Evolutionary conservation across 2,797 vertebrate species (phyloP).

Genomic region (Microtus agrestis): DNA sequence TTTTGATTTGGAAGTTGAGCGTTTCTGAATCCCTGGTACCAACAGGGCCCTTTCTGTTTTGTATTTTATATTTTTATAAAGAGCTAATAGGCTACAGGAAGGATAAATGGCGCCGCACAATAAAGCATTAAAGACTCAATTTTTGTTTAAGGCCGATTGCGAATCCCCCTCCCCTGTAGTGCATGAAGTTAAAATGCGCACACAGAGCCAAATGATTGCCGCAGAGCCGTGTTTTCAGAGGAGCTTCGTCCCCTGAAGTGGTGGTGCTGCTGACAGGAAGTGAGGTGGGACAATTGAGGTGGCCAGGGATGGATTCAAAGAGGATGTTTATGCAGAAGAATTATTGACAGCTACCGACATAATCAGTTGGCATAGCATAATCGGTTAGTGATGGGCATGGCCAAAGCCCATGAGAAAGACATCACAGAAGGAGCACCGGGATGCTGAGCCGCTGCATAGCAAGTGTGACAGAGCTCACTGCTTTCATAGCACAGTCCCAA

Average conservation of each 20-base stretch:
- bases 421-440: neutral
- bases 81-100: conserved; percentile 51
- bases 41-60: neutral
- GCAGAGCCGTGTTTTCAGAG: conserved; percentile 22
- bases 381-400: conserved; percentile 31
- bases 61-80: neutral
- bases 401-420: conserved; percentile 39
- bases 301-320: conserved; percentile 64
- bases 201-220: conserved; percentile 73
- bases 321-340: conserved; percentile 76
- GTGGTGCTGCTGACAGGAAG: conserved; percentile 46
- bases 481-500: neutral
- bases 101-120: conserved; percentile 74
- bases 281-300: conserved; percentile 59
- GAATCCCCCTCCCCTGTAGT: conserved; percentile 63
- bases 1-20: conserved; percentile 61
- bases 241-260: conserved; percentile 54
- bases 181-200: conserved; percentile 83
- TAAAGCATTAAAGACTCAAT: conserved; percentile 78
- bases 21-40: conserved; percentile 11
- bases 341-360: conserved; percentile 56
- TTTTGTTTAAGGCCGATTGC: conserved; percentile 80
- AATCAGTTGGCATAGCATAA: neutral
- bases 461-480: neutral
- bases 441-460: neutral